Percentiles rank a stretch among this genome's conserved stretches.
These are phyloP conservation scores for Calycopis cecrops DNA, from an alignment of 1,140 invertebrate genomes.

Conservation along the genomic window DNA sequence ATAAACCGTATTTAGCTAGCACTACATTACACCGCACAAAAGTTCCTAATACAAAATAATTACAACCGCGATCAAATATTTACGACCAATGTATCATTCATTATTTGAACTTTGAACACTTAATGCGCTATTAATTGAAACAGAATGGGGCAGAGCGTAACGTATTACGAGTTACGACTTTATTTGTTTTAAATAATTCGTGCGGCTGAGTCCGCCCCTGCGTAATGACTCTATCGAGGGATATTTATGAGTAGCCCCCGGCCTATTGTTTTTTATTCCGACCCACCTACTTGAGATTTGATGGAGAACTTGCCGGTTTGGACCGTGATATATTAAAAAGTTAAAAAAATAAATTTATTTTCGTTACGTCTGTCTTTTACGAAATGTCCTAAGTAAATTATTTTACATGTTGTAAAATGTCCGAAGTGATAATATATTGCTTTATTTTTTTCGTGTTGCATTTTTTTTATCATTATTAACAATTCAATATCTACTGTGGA, in stretches of 20 bases:
- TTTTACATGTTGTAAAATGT: too few species aligned
- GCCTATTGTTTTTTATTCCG: constrained; percentile 54
- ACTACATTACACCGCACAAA: too few species aligned
- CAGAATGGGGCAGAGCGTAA: constrained; percentile 49
- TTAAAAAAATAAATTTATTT: background rate
- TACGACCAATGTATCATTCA: constrained; percentile 8
- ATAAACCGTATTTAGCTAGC: too few species aligned
- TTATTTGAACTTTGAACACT: constrained; percentile 10
- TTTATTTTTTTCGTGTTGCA: too few species aligned
- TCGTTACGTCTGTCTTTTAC: background rate
- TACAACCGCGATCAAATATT: background rate
- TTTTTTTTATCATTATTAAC: too few species aligned
- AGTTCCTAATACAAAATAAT: background rate
- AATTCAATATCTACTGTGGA: too few species aligned
- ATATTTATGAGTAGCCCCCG: constrained; percentile 49
- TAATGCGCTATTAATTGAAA: constrained; percentile 30
- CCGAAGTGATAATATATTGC: too few species aligned
- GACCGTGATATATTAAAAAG: too few species aligned
- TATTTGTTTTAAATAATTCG: constrained; percentile 74
- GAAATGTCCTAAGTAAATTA: too few species aligned
- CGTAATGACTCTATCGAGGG: constrained; percentile 68
- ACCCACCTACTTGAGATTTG: constrained; percentile 20
- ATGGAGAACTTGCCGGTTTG: constrained; percentile 12
- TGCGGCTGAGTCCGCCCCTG: constrained; percentile 57
- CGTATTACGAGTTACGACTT: constrained; percentile 64